Evolutionary conservation across 2,113 vertebrate species (phyloP).

Genomic region (Sminthopsis crassicaudata): DNA sequence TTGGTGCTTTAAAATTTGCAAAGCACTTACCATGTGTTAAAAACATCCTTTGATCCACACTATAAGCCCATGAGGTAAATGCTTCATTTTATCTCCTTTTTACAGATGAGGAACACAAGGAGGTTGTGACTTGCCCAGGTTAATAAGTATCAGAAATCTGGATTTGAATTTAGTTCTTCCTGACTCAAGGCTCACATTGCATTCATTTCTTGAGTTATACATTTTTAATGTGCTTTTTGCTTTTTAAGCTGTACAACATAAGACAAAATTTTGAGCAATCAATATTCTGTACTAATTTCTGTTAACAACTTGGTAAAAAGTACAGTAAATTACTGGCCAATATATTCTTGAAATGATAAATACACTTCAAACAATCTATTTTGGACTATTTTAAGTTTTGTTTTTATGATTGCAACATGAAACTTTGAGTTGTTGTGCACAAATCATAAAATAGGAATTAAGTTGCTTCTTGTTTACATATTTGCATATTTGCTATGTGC

Average conservation of each 20-base stretch:
- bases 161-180: not conserved
- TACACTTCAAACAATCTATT: not conserved
- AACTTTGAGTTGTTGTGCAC: rapidly evolving
- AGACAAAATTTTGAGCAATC: not conserved
- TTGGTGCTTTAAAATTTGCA: not conserved
- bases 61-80: not conserved
- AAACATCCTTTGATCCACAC: not conserved
- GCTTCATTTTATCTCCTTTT: not conserved
- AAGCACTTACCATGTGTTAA: not conserved
- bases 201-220: not conserved
- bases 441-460: not conserved
- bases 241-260: not conserved
- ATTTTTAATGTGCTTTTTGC: constrained; percentile 35
- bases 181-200: not conserved
- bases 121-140: not conserved
- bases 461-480: not conserved
- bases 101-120: not conserved
- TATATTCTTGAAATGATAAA: rapidly evolving
- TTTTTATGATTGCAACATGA: not conserved
- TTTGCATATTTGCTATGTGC: not conserved
- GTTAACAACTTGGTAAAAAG: not conserved
- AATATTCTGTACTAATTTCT: not conserved
- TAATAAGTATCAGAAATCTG: not conserved
- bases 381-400: not conserved
- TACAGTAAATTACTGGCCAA: not conserved